A percentile compares a stretch with the other conserved stretches of the same genome.
Conservation (phyloP, 2,888 invertebrate genomes). For the Nineta flava region DNA sequence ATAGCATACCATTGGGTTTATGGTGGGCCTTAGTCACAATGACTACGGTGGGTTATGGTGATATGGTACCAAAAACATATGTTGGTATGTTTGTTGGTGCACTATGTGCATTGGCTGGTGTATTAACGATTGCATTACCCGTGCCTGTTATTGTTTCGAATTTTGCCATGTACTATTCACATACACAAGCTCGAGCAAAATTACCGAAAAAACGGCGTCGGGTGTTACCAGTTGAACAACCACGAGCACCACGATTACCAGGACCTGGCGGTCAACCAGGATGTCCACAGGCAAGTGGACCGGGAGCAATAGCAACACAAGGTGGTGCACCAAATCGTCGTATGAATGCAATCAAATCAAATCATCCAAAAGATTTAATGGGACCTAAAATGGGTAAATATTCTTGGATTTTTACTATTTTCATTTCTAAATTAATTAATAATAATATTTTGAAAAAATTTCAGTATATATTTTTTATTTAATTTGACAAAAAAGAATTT, state of each 20-base stretch:
- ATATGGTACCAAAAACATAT: constrained; percentile 97
- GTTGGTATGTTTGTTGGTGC: constrained; percentile 98
- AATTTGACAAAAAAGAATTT: too few relatives aligned
- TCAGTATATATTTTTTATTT: not conserved
- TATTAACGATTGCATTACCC: constrained; percentile 94
- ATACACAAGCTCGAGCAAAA: constrained; percentile 93
- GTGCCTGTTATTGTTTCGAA: constrained; percentile 99
- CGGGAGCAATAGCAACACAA: constrained; percentile 33
- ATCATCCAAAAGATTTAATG: constrained; percentile 68
- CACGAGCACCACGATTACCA: constrained; percentile 48
- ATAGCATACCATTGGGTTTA: constrained; percentile 90
- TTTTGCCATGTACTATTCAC: constrained; percentile 93
- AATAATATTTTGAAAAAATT: not conserved
- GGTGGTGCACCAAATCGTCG: constrained; percentile 46
- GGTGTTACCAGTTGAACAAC: constrained; percentile 90
- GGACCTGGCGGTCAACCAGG: constrained; percentile 25
- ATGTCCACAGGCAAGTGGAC: constrained; percentile 19
- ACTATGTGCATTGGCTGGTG: constrained; percentile 94
- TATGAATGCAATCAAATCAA: constrained; percentile 78
- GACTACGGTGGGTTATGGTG: constrained; percentile 97
- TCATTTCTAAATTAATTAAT: constrained; percentile 2
- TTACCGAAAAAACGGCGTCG: constrained; percentile 95
- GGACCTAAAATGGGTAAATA: constrained; percentile 64
- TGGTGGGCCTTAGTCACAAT: constrained; percentile 99
- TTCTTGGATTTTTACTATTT: not conserved